These are phyloP conservation scores for Trichogramma pretiosum DNA, from an alignment of 1,140 invertebrate genomes.

Conservation along the genomic window DNA sequence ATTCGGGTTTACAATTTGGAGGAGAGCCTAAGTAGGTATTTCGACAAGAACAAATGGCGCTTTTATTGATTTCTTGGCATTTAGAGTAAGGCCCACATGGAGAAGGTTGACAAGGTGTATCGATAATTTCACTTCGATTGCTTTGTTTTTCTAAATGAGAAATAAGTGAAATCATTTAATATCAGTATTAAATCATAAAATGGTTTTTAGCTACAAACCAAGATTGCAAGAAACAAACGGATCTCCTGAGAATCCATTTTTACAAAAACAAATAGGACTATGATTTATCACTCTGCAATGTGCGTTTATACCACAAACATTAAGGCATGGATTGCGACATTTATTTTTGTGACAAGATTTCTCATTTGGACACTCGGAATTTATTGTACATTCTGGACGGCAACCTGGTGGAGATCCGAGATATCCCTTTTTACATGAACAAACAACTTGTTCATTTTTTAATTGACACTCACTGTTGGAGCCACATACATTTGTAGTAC, in stretches of 20 bases:
- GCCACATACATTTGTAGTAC: constrained; percentile 57
- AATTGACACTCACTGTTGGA: constrained; percentile 57
- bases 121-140: constrained; percentile 55
- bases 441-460: constrained; percentile 51
- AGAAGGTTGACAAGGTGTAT: constrained; percentile 63
- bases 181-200: constrained; percentile 27
- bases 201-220: constrained; percentile 20
- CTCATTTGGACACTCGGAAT: constrained; percentile 56
- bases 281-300: constrained; percentile 61
- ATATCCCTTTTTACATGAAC: constrained; percentile 55
- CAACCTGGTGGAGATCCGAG: constrained; percentile 55
- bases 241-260: constrained; percentile 59
- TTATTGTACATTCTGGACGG: constrained; percentile 55
- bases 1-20: constrained; percentile 66
- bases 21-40: constrained; percentile 58
- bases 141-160: constrained; percentile 66
- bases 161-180: not conserved
- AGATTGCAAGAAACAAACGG: constrained; percentile 56
- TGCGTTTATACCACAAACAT: constrained; percentile 57
- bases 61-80: constrained; percentile 54
- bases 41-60: constrained; percentile 60
- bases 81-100: constrained; percentile 64
- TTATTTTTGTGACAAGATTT: constrained; percentile 57
- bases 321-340: constrained; percentile 58
- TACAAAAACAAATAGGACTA: constrained; percentile 63